These are phyloP conservation scores for Dynastes grantii DNA, from an alignment of 2,888 invertebrate genomes.

Conservation along the genomic window DNA sequence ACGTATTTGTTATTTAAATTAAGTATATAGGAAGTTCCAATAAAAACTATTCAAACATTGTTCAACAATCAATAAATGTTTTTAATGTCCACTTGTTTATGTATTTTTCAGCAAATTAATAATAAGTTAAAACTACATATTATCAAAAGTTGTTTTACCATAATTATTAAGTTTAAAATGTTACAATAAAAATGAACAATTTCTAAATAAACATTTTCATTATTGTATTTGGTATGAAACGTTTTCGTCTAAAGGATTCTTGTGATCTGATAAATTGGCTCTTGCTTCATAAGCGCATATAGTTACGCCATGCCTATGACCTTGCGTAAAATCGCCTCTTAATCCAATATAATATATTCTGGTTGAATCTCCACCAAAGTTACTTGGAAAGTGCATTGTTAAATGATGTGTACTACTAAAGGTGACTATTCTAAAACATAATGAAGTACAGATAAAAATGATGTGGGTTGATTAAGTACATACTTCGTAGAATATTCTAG, in stretches of 20 bases:
- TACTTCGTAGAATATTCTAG: slow-evolving; percentile 95
- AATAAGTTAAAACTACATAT: too few species aligned
- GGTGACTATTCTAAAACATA: slow-evolving; percentile 87
- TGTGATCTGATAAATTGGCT: slow-evolving; percentile 91
- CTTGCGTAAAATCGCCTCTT: slow-evolving; percentile 91
- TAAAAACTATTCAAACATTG: neutral
- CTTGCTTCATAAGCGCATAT: slow-evolving; percentile 92
- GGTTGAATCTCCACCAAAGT: slow-evolving; percentile 89
- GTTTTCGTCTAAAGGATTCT: slow-evolving; percentile 78
- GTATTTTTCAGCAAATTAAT: too few species aligned
- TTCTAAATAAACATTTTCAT: slow-evolving; percentile 49
- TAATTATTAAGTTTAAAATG: too few species aligned
- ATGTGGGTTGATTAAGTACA: slow-evolving; percentile 5
- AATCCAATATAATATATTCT: slow-evolving; percentile 95
- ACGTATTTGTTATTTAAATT: slow-evolving; percentile 28
- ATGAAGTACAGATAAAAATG: slow-evolving; percentile 10
- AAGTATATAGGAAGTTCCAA: neutral
- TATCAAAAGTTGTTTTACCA: too few species aligned
- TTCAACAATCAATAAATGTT: too few species aligned
- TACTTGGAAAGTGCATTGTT: slow-evolving; percentile 90
- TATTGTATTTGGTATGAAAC: slow-evolving; percentile 76
- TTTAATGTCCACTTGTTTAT: too few species aligned
- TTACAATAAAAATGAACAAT: too few species aligned
- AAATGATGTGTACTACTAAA: slow-evolving; percentile 93
- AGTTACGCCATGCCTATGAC: slow-evolving; percentile 90